phyloP scores from a whole-genome alignment of 2,797 vertebrate genomes.

The Melanotaenia trifasciata region DNA sequence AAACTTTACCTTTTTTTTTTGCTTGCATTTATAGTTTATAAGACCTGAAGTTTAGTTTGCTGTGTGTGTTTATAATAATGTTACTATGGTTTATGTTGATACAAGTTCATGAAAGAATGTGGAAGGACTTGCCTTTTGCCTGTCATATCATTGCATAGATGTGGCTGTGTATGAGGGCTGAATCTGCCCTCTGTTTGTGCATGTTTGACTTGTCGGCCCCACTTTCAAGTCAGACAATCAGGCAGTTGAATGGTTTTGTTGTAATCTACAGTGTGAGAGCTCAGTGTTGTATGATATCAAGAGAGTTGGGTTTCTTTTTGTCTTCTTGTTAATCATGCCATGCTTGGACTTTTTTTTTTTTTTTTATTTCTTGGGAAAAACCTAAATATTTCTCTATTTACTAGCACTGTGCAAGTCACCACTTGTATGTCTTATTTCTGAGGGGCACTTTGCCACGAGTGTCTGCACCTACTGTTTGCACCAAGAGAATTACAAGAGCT shows the following conservation, averaged over 20 bases:
- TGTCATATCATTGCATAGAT: conserved; percentile 57
- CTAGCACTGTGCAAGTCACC: conserved; percentile 6
- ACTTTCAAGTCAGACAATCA: conserved; percentile 26
- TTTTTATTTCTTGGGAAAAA: neutral
- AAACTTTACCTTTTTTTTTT: neutral
- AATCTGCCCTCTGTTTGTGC: conserved; percentile 45
- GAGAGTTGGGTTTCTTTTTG: neutral
- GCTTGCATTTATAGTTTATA: neutral
- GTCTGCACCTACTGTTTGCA: conserved; percentile 55
- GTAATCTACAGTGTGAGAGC: conserved; percentile 3
- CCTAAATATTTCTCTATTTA: conserved; percentile 2
- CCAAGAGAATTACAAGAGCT: conserved; percentile 65
- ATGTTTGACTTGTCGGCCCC: conserved; percentile 35
- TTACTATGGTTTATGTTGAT: conserved; percentile 69
- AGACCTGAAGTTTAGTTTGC: conserved; percentile 30
- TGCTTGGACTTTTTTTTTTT: neutral
- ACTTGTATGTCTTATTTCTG: conserved; percentile 32
- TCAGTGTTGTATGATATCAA: neutral
- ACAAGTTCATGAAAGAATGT: conserved; percentile 63
- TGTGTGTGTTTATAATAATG: conserved; percentile 66
- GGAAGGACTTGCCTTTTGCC: conserved; percentile 66
- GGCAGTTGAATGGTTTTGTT: neutral
- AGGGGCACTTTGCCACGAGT: conserved; percentile 22
- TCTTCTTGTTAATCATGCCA: neutral
- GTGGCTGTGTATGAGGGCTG: conserved; percentile 48